Percentiles rank a stretch among this genome's conserved stretches.
Conservation (phyloP, 1,140 invertebrate species). For the Papilio aristodemus region DNA sequence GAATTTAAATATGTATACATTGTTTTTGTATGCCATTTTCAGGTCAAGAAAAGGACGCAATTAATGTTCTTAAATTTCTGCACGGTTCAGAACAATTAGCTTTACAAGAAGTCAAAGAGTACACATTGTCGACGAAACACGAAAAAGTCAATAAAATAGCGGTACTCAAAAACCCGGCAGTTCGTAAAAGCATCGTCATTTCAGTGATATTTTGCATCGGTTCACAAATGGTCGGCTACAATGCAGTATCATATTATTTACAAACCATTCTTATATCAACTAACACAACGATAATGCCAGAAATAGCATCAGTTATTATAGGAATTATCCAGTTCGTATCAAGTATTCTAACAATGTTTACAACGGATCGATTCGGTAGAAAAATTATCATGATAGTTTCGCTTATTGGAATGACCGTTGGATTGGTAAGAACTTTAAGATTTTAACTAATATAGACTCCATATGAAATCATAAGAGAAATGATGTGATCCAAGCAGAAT, state of each 20-base stretch:
- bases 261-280: constrained; percentile 38
- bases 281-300: constrained; percentile 28
- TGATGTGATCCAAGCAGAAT: no score
- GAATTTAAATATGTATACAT: not conserved
- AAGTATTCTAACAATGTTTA: constrained; percentile 6
- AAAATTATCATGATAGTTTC: constrained; percentile 31
- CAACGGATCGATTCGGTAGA: constrained; percentile 29
- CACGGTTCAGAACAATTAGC: constrained; percentile 43
- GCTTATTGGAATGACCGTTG: constrained; percentile 30
- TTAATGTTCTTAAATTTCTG: constrained; percentile 39
- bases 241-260: constrained; percentile 36
- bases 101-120: constrained; percentile 44
- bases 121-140: constrained; percentile 11
- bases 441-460: no score
- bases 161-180: not conserved
- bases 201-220: not conserved
- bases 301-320: constrained; percentile 34
- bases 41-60: constrained; percentile 40
- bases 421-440: constrained; percentile 23
- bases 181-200: not conserved
- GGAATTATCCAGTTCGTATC: constrained; percentile 33
- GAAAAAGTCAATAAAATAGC: constrained; percentile 20
- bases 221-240: constrained; percentile 31
- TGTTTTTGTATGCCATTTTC: constrained; percentile 22
- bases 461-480: no score